Evolutionary conservation across 1,140 invertebrate genomes (phyloP), one percentile per base, ranked within the genome.

Genomic region (Zaprionus ghesquierei): DNA sequence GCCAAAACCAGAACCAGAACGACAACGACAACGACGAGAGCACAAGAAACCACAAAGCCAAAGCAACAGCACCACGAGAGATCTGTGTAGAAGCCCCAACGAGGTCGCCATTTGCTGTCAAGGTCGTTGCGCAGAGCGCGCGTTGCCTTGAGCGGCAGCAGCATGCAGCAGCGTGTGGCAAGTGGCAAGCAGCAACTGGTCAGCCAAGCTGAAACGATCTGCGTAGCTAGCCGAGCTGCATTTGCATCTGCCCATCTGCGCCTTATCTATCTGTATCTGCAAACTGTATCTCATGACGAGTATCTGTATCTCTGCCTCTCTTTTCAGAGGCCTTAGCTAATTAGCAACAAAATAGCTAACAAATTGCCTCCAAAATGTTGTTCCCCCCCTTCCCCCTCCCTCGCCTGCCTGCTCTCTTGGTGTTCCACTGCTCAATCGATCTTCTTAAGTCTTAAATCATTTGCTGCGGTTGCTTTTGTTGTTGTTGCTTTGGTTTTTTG

Each of bases 91-190:
- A 46, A 62, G 61, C 50, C 33, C 33, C 69, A 72, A 55, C 70
- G 64, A 73, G 70, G 64, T 73, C 70, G 64, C 29, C 56, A 72
- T 73, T 68, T 72, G 69, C 63, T 55, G 70, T 55, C 70, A 73
- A 73, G 70, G 70, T 73, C 70, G 70, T 72, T 72, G 55, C 25
- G 25, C 44, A 59, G 62, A 35, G 23, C 31, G 20, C 15, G 18
- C 29, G 60, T 22, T 58, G 69, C 62, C 60, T 70, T 70, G 68
- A 61, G 69, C 49, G 5, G 38, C 50, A n/a, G 41, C 41, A 20
- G 18, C 60, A 62, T 31, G 60, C 46, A 5, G 49, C 61, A 72
- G 38, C 53, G 41, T 33, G 27, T 66, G 44, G 29, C 41, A 44
- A 18, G 59, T 25, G 25, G 41, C 58, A 61, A 31, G 59, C 33